These are phyloP conservation scores for Drosophila demipolita DNA, from an alignment of 2,888 invertebrate species.

Conservation along the genomic window DNA sequence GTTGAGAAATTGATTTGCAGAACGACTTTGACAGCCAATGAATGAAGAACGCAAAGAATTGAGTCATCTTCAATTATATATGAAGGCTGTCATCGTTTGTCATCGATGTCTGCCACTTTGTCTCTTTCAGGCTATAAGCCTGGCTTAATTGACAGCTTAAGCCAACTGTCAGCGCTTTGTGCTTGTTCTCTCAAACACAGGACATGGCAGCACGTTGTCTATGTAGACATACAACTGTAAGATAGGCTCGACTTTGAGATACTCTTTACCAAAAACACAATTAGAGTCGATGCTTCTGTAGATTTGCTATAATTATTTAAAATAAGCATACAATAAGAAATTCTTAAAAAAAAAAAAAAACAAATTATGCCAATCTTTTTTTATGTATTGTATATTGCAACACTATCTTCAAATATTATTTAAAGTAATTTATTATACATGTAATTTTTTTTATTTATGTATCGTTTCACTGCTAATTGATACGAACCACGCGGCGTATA, in stretches of 20 bases:
- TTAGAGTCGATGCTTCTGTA: background rate
- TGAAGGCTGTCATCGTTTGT: constrained; percentile 21
- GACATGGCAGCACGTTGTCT: constrained; percentile 13
- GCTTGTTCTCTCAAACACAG: constrained; percentile 32
- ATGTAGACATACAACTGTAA: background rate
- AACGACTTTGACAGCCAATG: constrained; percentile 8
- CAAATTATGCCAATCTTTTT: background rate
- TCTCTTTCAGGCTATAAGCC: constrained; percentile 22
- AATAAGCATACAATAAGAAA: too few relatives aligned
- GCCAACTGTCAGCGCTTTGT: constrained; percentile 62
- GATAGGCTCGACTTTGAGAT: background rate
- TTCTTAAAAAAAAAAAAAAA: background rate
- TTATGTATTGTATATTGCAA: background rate
- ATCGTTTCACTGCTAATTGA: constrained; percentile 20
- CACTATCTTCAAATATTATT: background rate
- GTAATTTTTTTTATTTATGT: constrained; percentile 5
- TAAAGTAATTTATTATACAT: background rate
- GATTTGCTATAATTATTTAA: background rate
- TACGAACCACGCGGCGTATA: constrained; percentile 10
- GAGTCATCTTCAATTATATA: constrained; percentile 37
- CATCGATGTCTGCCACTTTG: constrained; percentile 15
- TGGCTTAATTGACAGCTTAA: constrained; percentile 68
- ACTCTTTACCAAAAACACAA: background rate
- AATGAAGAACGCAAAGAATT: constrained; percentile 21
- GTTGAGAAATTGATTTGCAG: constrained; percentile 2